These are phyloP conservation scores for Aphidius ervi DNA, from an alignment of 1,140 invertebrate genomes.

Conservation along the genomic window DNA sequence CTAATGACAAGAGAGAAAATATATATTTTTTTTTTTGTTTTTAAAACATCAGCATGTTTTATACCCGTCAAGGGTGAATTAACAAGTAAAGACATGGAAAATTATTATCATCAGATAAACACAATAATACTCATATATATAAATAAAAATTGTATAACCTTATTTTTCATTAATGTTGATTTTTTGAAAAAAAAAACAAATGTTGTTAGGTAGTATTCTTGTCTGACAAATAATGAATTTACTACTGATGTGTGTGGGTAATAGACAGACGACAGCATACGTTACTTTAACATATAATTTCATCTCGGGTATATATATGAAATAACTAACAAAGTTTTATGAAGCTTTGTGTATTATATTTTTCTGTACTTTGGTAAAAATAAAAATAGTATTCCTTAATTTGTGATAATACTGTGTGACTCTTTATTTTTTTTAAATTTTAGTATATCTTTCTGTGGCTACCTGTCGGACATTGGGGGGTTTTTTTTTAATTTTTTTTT, in stretches of 20 bases:
- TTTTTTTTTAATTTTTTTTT: too few relatives aligned
- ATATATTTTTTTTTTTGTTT: not conserved
- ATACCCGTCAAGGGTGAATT: conserved; percentile 10
- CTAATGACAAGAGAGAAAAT: conserved; percentile 39
- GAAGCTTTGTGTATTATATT: conserved; percentile 47
- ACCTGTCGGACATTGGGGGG: conserved; percentile 16
- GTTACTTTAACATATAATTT: not conserved
- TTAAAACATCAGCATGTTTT: conserved; percentile 7
- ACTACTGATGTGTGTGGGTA: too few relatives aligned
- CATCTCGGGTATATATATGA: not conserved
- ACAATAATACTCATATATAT: too few relatives aligned
- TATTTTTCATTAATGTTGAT: too few relatives aligned
- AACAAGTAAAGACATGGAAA: conserved; percentile 10
- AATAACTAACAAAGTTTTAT: conserved; percentile 49
- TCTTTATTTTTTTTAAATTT: too few relatives aligned
- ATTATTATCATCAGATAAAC: not conserved
- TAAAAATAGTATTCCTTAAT: conserved; percentile 42
- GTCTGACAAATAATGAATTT: too few relatives aligned
- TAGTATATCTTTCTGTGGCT: not conserved
- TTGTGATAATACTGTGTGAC: conserved; percentile 37
- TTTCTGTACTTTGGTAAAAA: conserved; percentile 42
- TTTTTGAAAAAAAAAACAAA: too few relatives aligned
- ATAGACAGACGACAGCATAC: too few relatives aligned
- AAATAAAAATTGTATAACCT: too few relatives aligned
- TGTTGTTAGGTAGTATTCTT: too few relatives aligned